Conservation (phyloP, 2,797 vertebrate species). For the Sebastes glaucus region DNA sequence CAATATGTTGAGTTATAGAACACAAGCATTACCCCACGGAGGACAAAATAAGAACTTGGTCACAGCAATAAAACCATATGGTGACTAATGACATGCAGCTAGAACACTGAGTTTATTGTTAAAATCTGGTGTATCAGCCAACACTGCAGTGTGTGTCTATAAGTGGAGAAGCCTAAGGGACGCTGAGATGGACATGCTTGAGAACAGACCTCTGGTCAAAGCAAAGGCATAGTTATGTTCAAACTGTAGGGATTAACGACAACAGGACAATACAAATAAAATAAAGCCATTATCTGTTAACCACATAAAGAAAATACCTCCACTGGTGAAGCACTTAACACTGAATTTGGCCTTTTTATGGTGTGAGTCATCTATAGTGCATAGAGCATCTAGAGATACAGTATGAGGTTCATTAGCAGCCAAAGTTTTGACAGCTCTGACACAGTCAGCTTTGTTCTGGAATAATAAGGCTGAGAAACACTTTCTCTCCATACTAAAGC, state of each 20-base stretch:
- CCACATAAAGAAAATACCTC: not conserved
- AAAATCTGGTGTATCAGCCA: not conserved
- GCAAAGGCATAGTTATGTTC: not conserved
- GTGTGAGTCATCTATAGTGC: conserved; percentile 46
- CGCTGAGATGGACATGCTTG: not conserved
- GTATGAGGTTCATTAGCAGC: conserved; percentile 70
- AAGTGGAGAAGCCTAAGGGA: not conserved
- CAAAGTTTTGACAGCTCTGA: conserved; percentile 60
- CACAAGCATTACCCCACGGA: not conserved
- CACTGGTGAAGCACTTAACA: conserved; percentile 14
- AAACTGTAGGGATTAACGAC: not conserved
- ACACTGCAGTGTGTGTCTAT: not conserved
- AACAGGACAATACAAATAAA: not conserved
- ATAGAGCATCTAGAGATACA: conserved; percentile 35
- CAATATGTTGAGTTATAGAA: not conserved
- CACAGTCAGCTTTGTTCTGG: conserved; percentile 56
- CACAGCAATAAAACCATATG: not conserved
- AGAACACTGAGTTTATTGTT: not conserved
- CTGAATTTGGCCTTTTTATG: conserved; percentile 37
- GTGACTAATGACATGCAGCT: not conserved
- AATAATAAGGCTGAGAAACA: conserved; percentile 64
- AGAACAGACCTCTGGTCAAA: not conserved
- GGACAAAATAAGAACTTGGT: not conserved
- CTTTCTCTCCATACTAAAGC: conserved; percentile 18
- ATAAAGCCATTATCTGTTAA: not conserved